Evolutionary conservation across 2,113 vertebrate genomes (phyloP), one percentile per base, ranked within the genome.

Genomic region (Platanista minor): DNA sequence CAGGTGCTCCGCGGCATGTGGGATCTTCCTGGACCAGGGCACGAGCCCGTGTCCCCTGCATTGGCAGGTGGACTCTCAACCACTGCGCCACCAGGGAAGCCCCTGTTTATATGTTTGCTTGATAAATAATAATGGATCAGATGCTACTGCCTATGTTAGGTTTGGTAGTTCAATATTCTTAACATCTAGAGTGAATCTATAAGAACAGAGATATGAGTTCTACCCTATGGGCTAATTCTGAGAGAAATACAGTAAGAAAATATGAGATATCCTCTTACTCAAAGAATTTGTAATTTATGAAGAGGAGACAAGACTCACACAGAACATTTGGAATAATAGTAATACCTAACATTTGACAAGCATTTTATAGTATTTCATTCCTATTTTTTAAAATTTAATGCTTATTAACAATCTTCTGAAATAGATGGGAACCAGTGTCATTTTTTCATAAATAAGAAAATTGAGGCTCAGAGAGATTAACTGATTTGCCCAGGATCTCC

Each of bases 291-390:
- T 87, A 72, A 80, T 83, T 96, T n/a, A 66, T 85, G 75, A 85
- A 93, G 29, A 41, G 54, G 31, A 91, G 8, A 27, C 14, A 61
- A 14, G 10, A 59, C 13, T 87, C 43, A 78, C 25, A 91, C 2
- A 49, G 39, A 82, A 90, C 41, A 77, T 86, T 83, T 77, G 17
- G 6, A 75, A 20, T 52, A 39, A 29, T 64, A 36, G 36, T 71
- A 88, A 93, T 77, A 15, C 17, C 49, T 74, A 36, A 67, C 23
- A 49, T 66, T 67, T 82, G 39, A 69, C 52, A 91, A 61, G 8
- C 29, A 66, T 96, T 86, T 94, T 66, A 74, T 62, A 86, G 57
- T 87, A 96, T 77, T 91, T 72, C 49, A 64, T 90, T 81, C 17
- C 11, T 6, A 7, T 27, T 62, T 91, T 72, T 61, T 29, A n/a